phyloP scores from a whole-genome alignment of 1,140 invertebrate genomes.

The Adoxophyes honmai region DNA sequence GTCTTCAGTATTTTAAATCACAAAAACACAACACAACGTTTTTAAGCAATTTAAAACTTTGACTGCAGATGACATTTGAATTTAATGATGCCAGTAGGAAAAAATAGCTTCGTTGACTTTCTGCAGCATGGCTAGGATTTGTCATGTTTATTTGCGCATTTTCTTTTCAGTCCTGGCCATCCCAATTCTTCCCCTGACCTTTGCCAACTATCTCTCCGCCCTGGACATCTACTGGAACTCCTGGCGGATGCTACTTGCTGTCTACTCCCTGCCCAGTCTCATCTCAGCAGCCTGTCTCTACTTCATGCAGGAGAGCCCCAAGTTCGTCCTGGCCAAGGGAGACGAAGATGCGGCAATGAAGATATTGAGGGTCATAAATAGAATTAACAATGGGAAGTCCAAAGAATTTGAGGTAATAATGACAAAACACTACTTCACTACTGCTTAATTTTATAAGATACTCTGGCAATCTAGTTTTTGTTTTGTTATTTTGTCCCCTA shows the following conservation, averaged over 20 bases:
- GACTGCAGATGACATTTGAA: no score
- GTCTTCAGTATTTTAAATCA: no score
- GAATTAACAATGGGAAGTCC: conserved; percentile 11
- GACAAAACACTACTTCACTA: no score
- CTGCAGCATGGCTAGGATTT: no score
- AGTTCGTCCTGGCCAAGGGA: conserved; percentile 42
- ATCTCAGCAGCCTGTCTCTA: conserved; percentile 30
- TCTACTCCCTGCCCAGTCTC: conserved; percentile 43
- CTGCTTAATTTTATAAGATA: no score
- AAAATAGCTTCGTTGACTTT: no score
- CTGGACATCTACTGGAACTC: conserved; percentile 58
- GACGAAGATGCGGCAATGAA: conserved; percentile 34
- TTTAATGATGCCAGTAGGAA: no score
- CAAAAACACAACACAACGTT: no score
- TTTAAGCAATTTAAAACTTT: no score
- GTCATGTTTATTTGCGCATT: no score
- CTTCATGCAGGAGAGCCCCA: conserved; percentile 55
- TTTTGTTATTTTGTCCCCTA: no score
- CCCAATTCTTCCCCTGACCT: conserved; percentile 47
- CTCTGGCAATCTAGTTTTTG: no score
- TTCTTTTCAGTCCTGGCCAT: conserved; percentile 40
- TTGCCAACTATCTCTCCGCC: conserved; percentile 40
- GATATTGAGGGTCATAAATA: conserved; percentile 41
- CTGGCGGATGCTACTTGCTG: conserved; percentile 44
- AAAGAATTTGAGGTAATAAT: conserved; percentile 32